Evolutionary conservation across 2,888 invertebrate genomes (phyloP).

Genomic region (Harmothoe impar): DNA sequence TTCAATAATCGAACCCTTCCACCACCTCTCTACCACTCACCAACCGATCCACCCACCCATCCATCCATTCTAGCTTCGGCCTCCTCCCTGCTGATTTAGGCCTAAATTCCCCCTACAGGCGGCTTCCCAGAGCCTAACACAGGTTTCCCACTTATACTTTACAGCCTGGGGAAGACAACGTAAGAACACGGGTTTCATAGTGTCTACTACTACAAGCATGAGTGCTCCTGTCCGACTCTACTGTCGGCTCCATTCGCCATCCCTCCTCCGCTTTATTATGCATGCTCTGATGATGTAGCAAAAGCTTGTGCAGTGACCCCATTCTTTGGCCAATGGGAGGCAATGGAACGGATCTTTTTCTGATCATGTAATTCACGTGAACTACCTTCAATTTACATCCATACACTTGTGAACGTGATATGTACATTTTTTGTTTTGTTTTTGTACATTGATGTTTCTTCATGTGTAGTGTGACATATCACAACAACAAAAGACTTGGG

Average conservation of each 20-base stretch:
- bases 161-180: slow-evolving; percentile 61
- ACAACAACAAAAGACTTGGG: background rate
- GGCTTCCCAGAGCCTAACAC: slow-evolving; percentile 52
- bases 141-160: slow-evolving; percentile 61
- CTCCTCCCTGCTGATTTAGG: slow-evolving; percentile 5
- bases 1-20: too few species aligned
- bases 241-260: slow-evolving; percentile 16
- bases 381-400: slow-evolving; percentile 22
- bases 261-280: slow-evolving; percentile 52
- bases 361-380: background rate
- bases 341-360: slow-evolving; percentile 19
- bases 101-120: slow-evolving; percentile 26
- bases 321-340: slow-evolving; percentile 45
- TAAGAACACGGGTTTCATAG: slow-evolving; percentile 59
- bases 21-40: too few species aligned
- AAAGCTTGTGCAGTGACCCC: slow-evolving; percentile 45
- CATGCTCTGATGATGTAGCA: slow-evolving; percentile 23
- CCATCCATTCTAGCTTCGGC: background rate
- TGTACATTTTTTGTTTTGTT: background rate
- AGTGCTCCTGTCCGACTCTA: slow-evolving; percentile 12
- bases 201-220: slow-evolving; percentile 60
- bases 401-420: slow-evolving; percentile 40
- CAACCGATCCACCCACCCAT: too few species aligned
- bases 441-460: background rate
- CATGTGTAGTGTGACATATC: slow-evolving; percentile 4